Evolutionary conservation across 2,888 invertebrate genomes (phyloP).

Genomic region (Lepidochrysops patricia): DNA sequence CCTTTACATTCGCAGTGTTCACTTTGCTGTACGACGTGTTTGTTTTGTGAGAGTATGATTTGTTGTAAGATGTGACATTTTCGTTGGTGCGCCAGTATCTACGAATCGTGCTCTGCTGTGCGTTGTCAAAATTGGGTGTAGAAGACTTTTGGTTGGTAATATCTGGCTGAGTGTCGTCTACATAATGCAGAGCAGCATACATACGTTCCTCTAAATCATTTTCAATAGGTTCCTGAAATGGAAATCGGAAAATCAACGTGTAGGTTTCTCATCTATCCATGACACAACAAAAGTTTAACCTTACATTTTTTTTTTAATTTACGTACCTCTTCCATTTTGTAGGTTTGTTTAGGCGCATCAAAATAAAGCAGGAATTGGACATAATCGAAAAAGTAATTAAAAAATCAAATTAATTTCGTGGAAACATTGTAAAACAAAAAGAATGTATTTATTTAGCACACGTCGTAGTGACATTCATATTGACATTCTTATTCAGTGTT

Average conservation of each 20-base stretch:
- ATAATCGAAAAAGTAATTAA: constrained; percentile 39
- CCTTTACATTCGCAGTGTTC: constrained; percentile 16
- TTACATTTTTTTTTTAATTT: constrained; percentile 16
- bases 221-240: constrained; percentile 65
- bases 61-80: constrained; percentile 34
- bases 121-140: constrained; percentile 33
- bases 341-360: constrained; percentile 53
- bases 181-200: constrained; percentile 66
- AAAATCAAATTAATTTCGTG: constrained; percentile 9
- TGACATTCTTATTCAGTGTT: constrained; percentile 2
- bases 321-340: constrained; percentile 68
- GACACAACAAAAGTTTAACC: constrained; percentile 43
- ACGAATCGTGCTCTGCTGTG: constrained; percentile 45
- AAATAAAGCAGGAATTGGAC: constrained; percentile 56
- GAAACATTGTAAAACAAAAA: constrained; percentile 31
- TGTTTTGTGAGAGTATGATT: constrained; percentile 33
- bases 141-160: constrained; percentile 35
- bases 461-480: constrained; percentile 51
- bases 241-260: constrained; percentile 37
- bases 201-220: constrained; percentile 65
- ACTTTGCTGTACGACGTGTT: constrained; percentile 24
- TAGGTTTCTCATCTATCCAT: constrained; percentile 28
- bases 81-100: constrained; percentile 57
- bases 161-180: constrained; percentile 51
- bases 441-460: constrained; percentile 53